Evolutionary conservation across 2,888 invertebrate genomes (phyloP), one percentile per base, ranked within the genome.

Genomic region (Charanyca ferruginea): DNA sequence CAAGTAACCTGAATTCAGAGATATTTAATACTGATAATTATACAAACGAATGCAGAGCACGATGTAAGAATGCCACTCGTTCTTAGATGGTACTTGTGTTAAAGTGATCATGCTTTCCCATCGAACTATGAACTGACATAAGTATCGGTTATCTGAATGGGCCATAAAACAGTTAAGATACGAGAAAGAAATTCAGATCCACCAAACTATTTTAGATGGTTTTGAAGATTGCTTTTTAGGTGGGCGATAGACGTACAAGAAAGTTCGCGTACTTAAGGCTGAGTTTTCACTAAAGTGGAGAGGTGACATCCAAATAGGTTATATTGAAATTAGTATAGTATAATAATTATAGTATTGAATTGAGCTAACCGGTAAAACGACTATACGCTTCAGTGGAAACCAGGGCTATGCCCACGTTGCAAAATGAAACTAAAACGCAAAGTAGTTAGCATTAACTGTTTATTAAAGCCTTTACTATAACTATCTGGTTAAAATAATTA

Each of bases 11-110:
- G 55, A 65, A 77, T 79, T 66, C 65, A 45, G 18, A 79, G 76
- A 77, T 80, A 64, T 77, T 60, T 47, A 55, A 41, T 55, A 62
- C n/a, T 52, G 80, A 81, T 80, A 80, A 80, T 71, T 65, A 23
- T 32, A 0, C n/a, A 8, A 20, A 49, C n/a, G 55, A 67, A 80
- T 79, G 57, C 64, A 52, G 68, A 60, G 68, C 70, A 65, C 53
- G 61, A 47, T 66, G 8, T 23, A 1, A 47, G 59, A 75, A 77
- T 77, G 44, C 57, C 41, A 41, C 25, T 64, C 23, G 55, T 28
- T 67, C 65, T 65, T 42, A 22, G 23, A 58, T 55, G 32, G 18
- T 66, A 38, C 38, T 38, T 38, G 35, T 48, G 16, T 61, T 38
- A 48, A 45, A 59, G 23, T 42, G 25, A 71, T 48, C 28, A 62